Percentiles rank a stretch among this genome's conserved stretches.
phyloP scores from a whole-genome alignment of 1,140 invertebrate species.

The Drosophila mayri region DNA sequence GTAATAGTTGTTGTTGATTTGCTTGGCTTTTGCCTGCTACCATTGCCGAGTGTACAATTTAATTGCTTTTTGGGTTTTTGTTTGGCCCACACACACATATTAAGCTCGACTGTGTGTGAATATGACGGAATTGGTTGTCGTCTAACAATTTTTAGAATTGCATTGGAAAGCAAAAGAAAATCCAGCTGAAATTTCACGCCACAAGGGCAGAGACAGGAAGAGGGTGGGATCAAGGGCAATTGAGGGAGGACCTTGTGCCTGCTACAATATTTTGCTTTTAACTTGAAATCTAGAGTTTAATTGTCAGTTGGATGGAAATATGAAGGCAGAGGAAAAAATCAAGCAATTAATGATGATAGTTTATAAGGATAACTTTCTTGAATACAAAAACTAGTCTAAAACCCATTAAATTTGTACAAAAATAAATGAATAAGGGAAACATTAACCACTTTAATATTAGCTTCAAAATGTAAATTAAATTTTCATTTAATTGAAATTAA shows the following conservation, averaged over 20 bases:
- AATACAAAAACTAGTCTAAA: neutral
- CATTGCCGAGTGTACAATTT: conserved; percentile 73
- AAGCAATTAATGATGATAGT: no score
- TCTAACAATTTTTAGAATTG: conserved; percentile 62
- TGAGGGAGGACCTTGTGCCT: conserved; percentile 1
- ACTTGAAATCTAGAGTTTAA: conserved; percentile 55
- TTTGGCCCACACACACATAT: conserved; percentile 26
- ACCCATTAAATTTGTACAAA: neutral
- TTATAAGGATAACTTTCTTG: no score
- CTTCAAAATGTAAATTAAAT: neutral
- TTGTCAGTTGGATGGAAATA: conserved; percentile 44
- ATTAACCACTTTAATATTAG: neutral
- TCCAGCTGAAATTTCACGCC: conserved; percentile 48
- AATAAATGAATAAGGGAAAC: neutral
- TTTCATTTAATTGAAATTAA: neutral
- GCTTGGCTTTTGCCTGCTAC: conserved; percentile 45
- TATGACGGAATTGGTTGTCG: conserved; percentile 75
- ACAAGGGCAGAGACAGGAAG: neutral
- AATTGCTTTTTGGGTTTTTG: conserved; percentile 78
- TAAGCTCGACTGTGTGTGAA: conserved; percentile 32
- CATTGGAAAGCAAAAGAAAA: conserved; percentile 34
- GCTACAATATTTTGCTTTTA: conserved; percentile 82
- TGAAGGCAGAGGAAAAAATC: conserved; percentile 15
- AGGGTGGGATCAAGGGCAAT: neutral
- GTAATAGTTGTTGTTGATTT: conserved; percentile 59